Conservation (phyloP, 2,113 vertebrate genomes). For the Nycticryphes semicollaris region DNA sequence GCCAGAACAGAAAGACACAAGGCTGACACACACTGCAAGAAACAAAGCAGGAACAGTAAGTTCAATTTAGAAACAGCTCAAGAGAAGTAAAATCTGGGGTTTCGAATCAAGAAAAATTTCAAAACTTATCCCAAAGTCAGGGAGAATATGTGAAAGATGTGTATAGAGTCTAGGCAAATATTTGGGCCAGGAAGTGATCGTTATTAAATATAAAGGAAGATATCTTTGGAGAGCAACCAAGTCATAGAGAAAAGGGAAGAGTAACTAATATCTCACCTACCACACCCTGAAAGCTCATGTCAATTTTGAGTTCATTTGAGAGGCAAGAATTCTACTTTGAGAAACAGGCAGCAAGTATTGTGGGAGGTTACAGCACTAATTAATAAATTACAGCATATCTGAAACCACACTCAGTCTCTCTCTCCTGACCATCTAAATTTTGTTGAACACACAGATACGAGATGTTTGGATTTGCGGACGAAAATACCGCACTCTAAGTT, state of each 20-base stretch:
- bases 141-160: neutral
- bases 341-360: neutral
- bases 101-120: neutral
- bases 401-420: neutral
- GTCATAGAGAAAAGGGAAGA: neutral
- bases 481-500: neutral
- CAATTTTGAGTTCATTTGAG: neutral
- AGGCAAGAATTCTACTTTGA: neutral
- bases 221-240: neutral
- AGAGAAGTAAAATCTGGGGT: neutral
- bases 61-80: neutral
- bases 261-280: neutral
- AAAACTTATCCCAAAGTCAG: neutral
- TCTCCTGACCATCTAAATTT: neutral
- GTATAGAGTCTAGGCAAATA: neutral
- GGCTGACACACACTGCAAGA: neutral
- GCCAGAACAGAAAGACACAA: neutral
- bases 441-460: fast-evolving
- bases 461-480: neutral
- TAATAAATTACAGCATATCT: neutral
- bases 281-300: neutral
- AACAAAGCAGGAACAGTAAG: neutral
- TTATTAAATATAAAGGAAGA: neutral
- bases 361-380: neutral
- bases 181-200: neutral